These are phyloP conservation scores for Petromus typicus DNA, from an alignment of 2,113 vertebrate genomes.

Conservation along the genomic window DNA sequence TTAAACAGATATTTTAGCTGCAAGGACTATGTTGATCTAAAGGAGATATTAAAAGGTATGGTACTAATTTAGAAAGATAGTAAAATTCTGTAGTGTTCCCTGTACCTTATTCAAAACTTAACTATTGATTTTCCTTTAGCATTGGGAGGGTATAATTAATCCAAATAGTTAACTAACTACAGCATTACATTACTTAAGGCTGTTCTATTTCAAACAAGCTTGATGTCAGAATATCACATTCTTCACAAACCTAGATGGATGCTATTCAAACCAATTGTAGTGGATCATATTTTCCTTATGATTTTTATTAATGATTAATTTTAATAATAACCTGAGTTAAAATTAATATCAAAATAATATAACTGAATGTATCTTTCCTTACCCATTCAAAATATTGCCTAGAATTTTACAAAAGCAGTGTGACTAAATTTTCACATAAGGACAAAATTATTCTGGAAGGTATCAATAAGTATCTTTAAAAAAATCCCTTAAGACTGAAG, in stretches of 20 bases:
- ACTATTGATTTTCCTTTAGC: background rate
- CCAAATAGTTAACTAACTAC: background rate
- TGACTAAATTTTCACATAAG: background rate
- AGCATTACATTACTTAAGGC: background rate
- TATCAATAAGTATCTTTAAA: background rate
- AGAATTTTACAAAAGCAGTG: background rate
- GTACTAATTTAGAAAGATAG: background rate
- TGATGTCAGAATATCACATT: background rate
- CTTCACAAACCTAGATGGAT: background rate
- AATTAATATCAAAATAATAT: background rate
- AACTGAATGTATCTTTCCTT: background rate
- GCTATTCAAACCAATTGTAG: background rate
- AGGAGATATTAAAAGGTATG: background rate
- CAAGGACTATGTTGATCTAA: background rate
- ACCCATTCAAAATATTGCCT: background rate
- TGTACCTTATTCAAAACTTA: background rate
- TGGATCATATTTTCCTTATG: background rate
- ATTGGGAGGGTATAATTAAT: background rate
- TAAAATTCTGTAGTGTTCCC: background rate
- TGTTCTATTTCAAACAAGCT: background rate
- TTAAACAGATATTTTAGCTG: background rate
- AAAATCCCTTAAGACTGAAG: background rate
- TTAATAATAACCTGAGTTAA: background rate
- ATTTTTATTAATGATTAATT: slow-evolving; percentile 9
- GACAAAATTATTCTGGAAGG: background rate